Percentiles rank a stretch among this genome's conserved stretches.
phyloP scores from a whole-genome alignment of 2,113 vertebrate species.

The Anseranas semipalmata region DNA sequence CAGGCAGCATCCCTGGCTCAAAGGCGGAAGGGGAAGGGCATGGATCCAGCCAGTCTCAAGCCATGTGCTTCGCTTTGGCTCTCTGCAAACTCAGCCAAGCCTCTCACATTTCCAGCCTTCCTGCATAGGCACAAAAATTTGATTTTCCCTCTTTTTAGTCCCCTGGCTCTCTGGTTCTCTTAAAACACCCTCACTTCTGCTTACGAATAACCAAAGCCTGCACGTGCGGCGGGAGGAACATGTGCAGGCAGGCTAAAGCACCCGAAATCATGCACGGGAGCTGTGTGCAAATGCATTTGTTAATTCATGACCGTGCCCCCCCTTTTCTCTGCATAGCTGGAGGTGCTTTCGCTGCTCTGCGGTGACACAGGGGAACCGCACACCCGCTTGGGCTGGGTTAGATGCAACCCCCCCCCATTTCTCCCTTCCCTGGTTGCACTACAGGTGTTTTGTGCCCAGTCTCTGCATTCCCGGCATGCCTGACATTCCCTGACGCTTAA shows the following conservation, averaged over 20 bases:
- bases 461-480: conserved; percentile 39
- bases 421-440: not conserved
- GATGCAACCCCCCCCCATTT: not conserved
- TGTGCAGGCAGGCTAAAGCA: not conserved
- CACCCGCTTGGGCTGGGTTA: not conserved
- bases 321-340: not conserved
- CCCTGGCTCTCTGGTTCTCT: not conserved
- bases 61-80: not conserved
- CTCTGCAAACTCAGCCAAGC: not conserved
- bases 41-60: not conserved
- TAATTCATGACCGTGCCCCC: not conserved
- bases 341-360: not conserved
- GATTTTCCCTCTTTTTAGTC: not conserved
- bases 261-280: fast-evolving
- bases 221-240: not conserved
- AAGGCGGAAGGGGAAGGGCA: not conserved
- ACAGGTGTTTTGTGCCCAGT: conserved; percentile 50
- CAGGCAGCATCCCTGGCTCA: not conserved
- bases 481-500: conserved; percentile 34
- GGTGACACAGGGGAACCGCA: not conserved
- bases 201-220: not conserved
- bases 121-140: not conserved
- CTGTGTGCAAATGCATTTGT: not conserved
- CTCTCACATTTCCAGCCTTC: not conserved
- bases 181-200: not conserved